Conservation (phyloP, 2,113 vertebrate genomes). For the Hymenochirus boettgeri region DNA sequence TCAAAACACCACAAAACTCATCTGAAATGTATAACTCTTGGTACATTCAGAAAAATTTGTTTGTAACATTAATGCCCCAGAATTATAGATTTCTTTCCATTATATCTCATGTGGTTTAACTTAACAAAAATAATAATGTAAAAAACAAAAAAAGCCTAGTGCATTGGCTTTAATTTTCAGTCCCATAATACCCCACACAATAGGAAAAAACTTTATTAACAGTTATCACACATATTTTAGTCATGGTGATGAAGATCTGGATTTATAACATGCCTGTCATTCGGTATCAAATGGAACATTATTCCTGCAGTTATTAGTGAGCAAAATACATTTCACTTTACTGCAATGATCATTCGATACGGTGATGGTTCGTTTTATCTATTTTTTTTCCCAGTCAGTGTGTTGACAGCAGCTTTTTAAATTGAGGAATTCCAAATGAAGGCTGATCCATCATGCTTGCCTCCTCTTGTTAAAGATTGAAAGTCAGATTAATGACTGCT, state of each 20-base stretch:
- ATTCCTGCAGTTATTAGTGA: conserved; percentile 9
- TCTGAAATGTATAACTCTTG: no score
- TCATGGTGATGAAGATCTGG: conserved; percentile 14
- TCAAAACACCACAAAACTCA: no score
- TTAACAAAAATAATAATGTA: no score
- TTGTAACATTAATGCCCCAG: no score
- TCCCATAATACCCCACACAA: no score
- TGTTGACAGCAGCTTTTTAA: conserved; percentile 28
- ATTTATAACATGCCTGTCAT: conserved; percentile 12
- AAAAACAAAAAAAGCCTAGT: no score
- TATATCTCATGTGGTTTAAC: no score
- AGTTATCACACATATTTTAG: no score
- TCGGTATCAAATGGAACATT: background rate
- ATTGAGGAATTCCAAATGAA: conserved; percentile 22
- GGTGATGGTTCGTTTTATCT: conserved; percentile 14
- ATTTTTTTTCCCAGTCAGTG: background rate
- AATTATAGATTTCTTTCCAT: no score
- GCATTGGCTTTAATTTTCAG: no score
- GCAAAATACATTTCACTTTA: conserved; percentile 14
- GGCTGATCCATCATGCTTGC: conserved; percentile 17
- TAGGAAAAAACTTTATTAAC: no score
- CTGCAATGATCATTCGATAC: conserved; percentile 16
- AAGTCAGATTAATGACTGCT: conserved; percentile 25
- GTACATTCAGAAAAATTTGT: no score
- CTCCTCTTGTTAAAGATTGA: conserved; percentile 20